Evolutionary conservation across 1,140 invertebrate species (phyloP).

Genomic region (Venustaconcha ellipsiformis): DNA sequence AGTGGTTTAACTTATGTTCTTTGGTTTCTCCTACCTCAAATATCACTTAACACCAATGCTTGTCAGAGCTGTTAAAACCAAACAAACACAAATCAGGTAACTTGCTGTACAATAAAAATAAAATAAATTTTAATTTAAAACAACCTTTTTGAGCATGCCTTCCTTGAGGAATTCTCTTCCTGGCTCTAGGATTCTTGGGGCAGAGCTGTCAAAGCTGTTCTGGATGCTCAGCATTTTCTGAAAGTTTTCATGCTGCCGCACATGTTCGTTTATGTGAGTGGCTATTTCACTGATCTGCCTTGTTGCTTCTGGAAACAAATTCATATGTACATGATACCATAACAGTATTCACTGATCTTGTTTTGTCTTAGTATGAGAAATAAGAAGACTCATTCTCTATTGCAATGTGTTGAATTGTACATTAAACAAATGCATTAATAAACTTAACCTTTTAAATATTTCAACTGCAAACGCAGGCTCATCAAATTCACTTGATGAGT

Average conservation of each 20-base stretch:
- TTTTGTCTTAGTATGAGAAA: neutral
- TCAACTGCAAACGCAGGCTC: too few species aligned
- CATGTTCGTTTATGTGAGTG: slow-evolving; percentile 78
- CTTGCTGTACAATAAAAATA: too few species aligned
- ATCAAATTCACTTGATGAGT: too few species aligned
- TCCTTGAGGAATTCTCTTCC: slow-evolving; percentile 79
- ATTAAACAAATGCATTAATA: too few species aligned
- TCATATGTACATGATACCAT: neutral
- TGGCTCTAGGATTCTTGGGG: slow-evolving; percentile 77
- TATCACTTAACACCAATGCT: too few species aligned
- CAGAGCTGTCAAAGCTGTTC: slow-evolving; percentile 73
- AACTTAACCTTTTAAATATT: too few species aligned
- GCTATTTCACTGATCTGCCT: slow-evolving; percentile 78
- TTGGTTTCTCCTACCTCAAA: too few species aligned
- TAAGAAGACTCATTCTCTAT: neutral
- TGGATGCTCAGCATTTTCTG: slow-evolving; percentile 79
- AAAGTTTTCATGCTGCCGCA: slow-evolving; percentile 80
- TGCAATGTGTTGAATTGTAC: too few species aligned
- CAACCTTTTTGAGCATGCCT: slow-evolving; percentile 77
- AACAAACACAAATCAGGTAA: too few species aligned
- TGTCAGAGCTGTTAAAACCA: too few species aligned
- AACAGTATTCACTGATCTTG: neutral
- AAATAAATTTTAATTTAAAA: too few species aligned
- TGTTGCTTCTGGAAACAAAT: slow-evolving; percentile 73
- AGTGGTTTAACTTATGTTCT: too few species aligned